These are phyloP conservation scores for Archips crataeganus DNA, from an alignment of 2,888 invertebrate species.

Conservation along the genomic window DNA sequence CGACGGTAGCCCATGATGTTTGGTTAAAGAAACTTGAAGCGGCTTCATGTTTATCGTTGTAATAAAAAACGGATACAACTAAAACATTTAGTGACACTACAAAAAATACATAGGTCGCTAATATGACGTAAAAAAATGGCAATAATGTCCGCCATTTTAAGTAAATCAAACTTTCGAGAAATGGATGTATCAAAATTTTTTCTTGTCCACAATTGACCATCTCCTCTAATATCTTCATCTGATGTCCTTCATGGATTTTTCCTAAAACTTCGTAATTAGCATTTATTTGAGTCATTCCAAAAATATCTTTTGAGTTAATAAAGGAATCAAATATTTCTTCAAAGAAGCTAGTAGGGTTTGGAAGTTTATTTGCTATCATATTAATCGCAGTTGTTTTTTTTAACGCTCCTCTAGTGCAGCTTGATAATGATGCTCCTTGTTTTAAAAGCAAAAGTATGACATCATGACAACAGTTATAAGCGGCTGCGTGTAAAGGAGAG, in stretches of 20 bases:
- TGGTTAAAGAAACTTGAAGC: background rate
- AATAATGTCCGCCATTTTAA: constrained; percentile 64
- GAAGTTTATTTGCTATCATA: constrained; percentile 14
- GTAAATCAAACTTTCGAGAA: constrained; percentile 64
- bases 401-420: background rate
- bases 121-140: constrained; percentile 58
- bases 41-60: background rate
- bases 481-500: constrained; percentile 12
- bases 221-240: constrained; percentile 61
- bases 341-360: background rate
- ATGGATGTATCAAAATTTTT: constrained; percentile 62
- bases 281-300: constrained; percentile 27
- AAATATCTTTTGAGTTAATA: constrained; percentile 2
- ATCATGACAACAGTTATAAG: constrained; percentile 13
- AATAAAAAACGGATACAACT: constrained; percentile 10
- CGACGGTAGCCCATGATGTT: background rate
- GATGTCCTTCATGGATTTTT: constrained; percentile 46
- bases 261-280: constrained; percentile 48
- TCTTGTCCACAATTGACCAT: constrained; percentile 63
- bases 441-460: constrained; percentile 12
- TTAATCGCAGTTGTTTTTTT: constrained; percentile 6
- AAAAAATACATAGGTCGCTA: constrained; percentile 58
- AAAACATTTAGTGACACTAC: constrained; percentile 50
- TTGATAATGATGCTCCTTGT: constrained; percentile 7
- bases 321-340: constrained; percentile 8